Conservation (phyloP, 2,888 invertebrate genomes). For the Lingula anatina region DNA sequence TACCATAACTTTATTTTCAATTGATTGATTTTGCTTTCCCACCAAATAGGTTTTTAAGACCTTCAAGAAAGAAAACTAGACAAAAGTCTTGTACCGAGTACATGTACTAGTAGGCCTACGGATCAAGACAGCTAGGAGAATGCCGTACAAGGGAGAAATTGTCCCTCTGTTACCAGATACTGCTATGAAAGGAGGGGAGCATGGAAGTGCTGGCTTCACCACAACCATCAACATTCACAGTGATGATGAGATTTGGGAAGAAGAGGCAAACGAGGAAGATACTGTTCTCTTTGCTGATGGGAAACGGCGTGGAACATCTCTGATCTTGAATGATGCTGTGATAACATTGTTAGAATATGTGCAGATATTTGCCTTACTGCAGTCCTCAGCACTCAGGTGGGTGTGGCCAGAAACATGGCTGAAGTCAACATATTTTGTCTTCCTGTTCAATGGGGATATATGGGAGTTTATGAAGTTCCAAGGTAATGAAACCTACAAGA, state of each 20-base stretch:
- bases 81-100: too few relatives aligned
- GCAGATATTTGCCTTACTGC: constrained; percentile 37
- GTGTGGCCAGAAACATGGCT: constrained; percentile 34
- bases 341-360: constrained; percentile 29
- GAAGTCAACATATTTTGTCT: constrained; percentile 22
- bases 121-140: too few relatives aligned
- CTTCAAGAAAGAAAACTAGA: too few relatives aligned
- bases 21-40: too few relatives aligned
- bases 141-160: too few relatives aligned
- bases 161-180: too few relatives aligned
- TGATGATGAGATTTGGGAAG: constrained; percentile 13
- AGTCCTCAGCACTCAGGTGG: constrained; percentile 43
- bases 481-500: constrained; percentile 21
- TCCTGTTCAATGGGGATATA: constrained; percentile 36
- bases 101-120: too few relatives aligned
- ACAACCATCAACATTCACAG: constrained; percentile 6
- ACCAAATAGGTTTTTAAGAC: too few relatives aligned
- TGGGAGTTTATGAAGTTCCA: constrained; percentile 40
- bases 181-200: too few relatives aligned
- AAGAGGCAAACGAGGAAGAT: constrained; percentile 23
- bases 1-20: too few relatives aligned
- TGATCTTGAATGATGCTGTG: constrained; percentile 28
- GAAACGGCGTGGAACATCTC: constrained; percentile 26
- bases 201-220: too few relatives aligned
- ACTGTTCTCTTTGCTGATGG: constrained; percentile 23